Evolutionary conservation across 2,888 invertebrate genomes (phyloP).

Genomic region (Drosophila meridionalis): DNA sequence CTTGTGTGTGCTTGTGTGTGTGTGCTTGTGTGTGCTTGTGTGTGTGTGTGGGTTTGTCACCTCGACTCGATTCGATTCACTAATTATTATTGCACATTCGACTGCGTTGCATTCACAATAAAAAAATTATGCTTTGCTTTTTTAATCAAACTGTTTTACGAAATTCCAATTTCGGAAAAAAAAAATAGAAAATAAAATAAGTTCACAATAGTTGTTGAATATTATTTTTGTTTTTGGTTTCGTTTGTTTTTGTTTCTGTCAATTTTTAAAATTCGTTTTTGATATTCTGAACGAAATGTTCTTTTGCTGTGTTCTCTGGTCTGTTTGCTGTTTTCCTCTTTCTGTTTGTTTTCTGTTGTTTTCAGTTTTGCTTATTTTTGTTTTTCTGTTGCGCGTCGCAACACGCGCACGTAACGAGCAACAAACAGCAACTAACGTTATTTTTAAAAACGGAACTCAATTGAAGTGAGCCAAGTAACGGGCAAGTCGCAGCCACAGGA

Average conservation of each 20-base stretch:
- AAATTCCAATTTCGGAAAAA: slow-evolving; percentile 18
- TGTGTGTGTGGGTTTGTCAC: not conserved
- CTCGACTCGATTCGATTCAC: slow-evolving; percentile 1
- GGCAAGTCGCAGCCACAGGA: slow-evolving; percentile 58
- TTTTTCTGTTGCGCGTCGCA: slow-evolving; percentile 73
- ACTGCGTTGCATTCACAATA: slow-evolving; percentile 26
- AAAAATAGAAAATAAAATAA: slow-evolving; percentile 17
- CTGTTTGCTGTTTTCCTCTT: not conserved
- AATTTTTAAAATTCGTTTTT: not conserved
- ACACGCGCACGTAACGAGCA: slow-evolving; percentile 84
- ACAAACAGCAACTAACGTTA: slow-evolving; percentile 84
- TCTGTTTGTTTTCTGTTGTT: slow-evolving; percentile 17
- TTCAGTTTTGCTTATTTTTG: slow-evolving; percentile 11
- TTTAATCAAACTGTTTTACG: slow-evolving; percentile 10
- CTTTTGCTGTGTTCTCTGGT: slow-evolving; percentile 7
- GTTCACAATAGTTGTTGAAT: slow-evolving; percentile 7
- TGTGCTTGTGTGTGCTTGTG: not conserved
- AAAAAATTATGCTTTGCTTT: slow-evolving; percentile 24
- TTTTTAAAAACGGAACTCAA: slow-evolving; percentile 80
- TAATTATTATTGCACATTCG: slow-evolving; percentile 40
- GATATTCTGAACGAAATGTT: slow-evolving; percentile 5
- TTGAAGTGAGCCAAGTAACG: slow-evolving; percentile 75
- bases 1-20: not conserved
- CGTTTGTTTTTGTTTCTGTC: not conserved
- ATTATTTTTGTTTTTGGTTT: not conserved